Base-by-base conservation (phyloP, 2,797 vertebrate species). In the Borostomias antarcticus region DNA sequence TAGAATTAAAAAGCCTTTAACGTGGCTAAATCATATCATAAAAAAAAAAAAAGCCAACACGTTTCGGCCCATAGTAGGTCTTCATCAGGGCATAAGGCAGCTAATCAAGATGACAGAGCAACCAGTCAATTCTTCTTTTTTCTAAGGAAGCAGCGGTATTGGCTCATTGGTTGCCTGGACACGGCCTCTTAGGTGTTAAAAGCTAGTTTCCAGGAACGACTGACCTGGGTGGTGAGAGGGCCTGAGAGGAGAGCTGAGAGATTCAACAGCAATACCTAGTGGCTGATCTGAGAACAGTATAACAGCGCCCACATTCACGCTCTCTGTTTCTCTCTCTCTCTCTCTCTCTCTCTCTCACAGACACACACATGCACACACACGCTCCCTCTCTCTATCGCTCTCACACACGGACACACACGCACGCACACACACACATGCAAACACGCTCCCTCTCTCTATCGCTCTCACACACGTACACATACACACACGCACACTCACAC, bases 221-320 rank as follows among this genome's bases (percentile, higher is more conserved):
- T 53, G 23, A 53, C 30, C 61, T 37, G 11, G 25, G 21, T 17
- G 15, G 43, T 37, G 30, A 63, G 2, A 37, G 1, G 7, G 28
- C 11, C 4, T 29, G 47, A 64, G 48, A 58, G 4, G 8, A 37
- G 51, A 68, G 66, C 57, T 52, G 74, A 80, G 72, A 56, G 40
- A 87, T 81, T 82, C 87, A 88, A 91, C 65, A 88, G 86, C 85
- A 82, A 48, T 79, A 82, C 86, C 87, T 92, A 88, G 89, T 92
- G 91, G 89, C 62, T 62, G 40, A 54, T 62, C 7, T 48, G 58
- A 50, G 70, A 88, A 87, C 62, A 70, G 73, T 82, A 85, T n/a
- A n/a, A 45, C 13, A 45, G 17, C 4, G 4, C 15, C 40, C 4
- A 4, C 40, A 45, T 13, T 10, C 35, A 2, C 37, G 2, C 37